Evolutionary conservation across 2,888 invertebrate species (phyloP).

Genomic region (Neoitamus cyanurus): DNA sequence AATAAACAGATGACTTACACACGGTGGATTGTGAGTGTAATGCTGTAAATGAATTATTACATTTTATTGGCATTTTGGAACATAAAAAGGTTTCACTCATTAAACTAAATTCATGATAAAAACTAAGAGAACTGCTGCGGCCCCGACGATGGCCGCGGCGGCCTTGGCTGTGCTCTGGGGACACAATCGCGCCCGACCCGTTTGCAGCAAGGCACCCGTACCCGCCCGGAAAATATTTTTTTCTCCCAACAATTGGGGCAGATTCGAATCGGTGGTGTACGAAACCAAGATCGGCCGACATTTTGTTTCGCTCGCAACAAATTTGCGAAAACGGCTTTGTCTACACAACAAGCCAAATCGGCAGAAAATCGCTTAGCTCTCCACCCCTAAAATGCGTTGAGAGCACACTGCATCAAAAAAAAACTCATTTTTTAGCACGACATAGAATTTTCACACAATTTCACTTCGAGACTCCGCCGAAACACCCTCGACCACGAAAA

Average conservation of each 20-base stretch:
- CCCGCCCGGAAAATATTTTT: neutral
- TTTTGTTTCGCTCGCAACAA: conserved; percentile 11
- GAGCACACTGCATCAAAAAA: neutral
- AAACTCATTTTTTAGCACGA: neutral
- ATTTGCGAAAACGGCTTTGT: neutral
- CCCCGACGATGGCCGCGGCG: neutral
- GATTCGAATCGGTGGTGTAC: neutral
- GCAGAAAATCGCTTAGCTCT: neutral
- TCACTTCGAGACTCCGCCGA: neutral
- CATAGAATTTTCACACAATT: neutral
- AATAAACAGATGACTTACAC: conserved; percentile 27
- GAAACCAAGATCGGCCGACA: neutral
- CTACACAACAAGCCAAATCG: neutral
- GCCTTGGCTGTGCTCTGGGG: neutral
- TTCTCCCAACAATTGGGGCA: neutral
- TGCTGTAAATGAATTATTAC: conserved; percentile 38
- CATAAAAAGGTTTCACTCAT: conserved; percentile 25
- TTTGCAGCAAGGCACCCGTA: neutral
- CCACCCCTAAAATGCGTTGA: neutral
- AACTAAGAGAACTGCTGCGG: neutral
- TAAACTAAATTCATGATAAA: neutral
- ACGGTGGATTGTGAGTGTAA: conserved; percentile 21
- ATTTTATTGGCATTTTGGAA: conserved; percentile 43
- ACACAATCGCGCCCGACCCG: neutral
- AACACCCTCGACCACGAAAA: neutral